Conservation (phyloP, 1,140 invertebrate genomes). For the Macrostomum lignano region DNA sequence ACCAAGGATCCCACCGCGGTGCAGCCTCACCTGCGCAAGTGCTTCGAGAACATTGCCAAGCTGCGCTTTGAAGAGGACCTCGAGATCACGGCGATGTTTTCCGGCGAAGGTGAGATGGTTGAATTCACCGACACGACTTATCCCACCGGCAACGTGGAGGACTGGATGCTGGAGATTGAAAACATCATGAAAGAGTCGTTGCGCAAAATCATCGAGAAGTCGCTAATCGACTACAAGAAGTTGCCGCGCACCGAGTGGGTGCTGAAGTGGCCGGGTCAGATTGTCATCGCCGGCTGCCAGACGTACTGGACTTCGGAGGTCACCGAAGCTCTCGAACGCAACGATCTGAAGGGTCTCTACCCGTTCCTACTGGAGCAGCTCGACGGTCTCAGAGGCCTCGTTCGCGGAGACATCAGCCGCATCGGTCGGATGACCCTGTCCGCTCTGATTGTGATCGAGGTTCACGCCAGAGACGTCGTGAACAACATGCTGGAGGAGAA, state of each 20-base stretch:
- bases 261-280: slow-evolving; percentile 42
- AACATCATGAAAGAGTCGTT: slow-evolving; percentile 24
- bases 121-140: slow-evolving; percentile 19
- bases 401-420: slow-evolving; percentile 18
- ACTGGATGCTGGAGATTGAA: slow-evolving; percentile 28
- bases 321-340: slow-evolving; percentile 17
- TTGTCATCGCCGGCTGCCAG: slow-evolving; percentile 33
- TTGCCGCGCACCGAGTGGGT: slow-evolving; percentile 37
- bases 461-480: slow-evolving; percentile 28
- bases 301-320: slow-evolving; percentile 26
- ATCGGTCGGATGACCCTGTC: slow-evolving; percentile 29
- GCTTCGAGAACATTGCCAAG: slow-evolving; percentile 46
- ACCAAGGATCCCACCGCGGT: slow-evolving; percentile 48
- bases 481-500: slow-evolving; percentile 22
- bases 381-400: slow-evolving; percentile 25
- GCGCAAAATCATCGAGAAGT: slow-evolving; percentile 18
- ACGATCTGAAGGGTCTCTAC: slow-evolving; percentile 11
- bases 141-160: slow-evolving; percentile 28
- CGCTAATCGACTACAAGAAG: slow-evolving; percentile 17
- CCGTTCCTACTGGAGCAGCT: slow-evolving; percentile 11
- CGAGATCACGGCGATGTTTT: slow-evolving; percentile 27
- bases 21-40: slow-evolving; percentile 47
- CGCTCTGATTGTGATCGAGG: slow-evolving; percentile 28
- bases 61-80: slow-evolving; percentile 27
- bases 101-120: slow-evolving; percentile 26